phyloP scores from a whole-genome alignment of 2,797 vertebrate species.

The Acanthurus leucopareius region DNA sequence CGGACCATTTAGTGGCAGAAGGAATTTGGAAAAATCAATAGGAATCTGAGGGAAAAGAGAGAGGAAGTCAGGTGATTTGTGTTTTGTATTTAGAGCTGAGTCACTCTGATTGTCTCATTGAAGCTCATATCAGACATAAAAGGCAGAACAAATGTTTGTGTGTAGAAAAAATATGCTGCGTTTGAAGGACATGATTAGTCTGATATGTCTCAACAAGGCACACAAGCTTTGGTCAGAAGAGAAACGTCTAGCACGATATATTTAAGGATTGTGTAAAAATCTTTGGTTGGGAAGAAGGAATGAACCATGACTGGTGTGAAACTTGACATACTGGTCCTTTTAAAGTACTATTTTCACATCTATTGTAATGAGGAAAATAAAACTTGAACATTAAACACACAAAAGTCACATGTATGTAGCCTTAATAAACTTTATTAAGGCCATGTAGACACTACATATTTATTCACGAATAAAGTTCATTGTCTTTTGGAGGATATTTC shows the following conservation, averaged over 20 bases:
- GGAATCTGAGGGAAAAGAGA: slow-evolving; percentile 34
- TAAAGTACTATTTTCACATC: too few relatives aligned
- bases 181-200: slow-evolving; percentile 35
- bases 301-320: too few relatives aligned
- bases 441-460: too few relatives aligned
- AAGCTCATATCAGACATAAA: slow-evolving; percentile 22
- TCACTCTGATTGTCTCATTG: slow-evolving; percentile 21
- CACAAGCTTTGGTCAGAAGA: not conserved
- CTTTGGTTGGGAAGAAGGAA: not conserved
- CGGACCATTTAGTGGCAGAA: slow-evolving; percentile 67
- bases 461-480: not conserved
- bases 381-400: too few relatives aligned
- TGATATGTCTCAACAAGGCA: slow-evolving; percentile 6
- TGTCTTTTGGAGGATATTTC: not conserved
- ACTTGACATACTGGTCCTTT: too few relatives aligned
- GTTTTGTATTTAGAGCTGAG: slow-evolving; percentile 41
- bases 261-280: not conserved
- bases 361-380: too few relatives aligned
- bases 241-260: not conserved
- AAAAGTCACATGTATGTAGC: not conserved
- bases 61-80: slow-evolving; percentile 36
- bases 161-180: slow-evolving; percentile 7
- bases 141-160: slow-evolving; percentile 4
- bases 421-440: not conserved
- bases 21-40: slow-evolving; percentile 79